Base-by-base conservation (phyloP, 2,888 invertebrate genomes). In the Cheilosia scutellata region DNA sequence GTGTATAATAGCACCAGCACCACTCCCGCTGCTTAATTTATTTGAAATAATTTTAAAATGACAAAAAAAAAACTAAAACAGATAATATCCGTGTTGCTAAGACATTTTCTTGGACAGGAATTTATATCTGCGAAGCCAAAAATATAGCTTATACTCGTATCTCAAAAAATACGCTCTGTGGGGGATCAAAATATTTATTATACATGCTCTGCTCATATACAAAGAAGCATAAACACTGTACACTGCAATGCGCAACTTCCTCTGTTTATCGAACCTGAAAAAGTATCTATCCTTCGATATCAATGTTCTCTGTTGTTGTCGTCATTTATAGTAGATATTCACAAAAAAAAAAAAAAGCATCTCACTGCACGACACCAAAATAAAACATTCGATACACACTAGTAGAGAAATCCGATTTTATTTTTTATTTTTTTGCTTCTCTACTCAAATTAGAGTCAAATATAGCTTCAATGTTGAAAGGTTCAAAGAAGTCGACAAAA, bases 261-360 rank as follows among this genome's bases (percentile, higher is more conserved):
- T 74, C 62, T 74, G 68, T 82, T 82, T 74, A 77, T 82, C 86
- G 86, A 82, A 77, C 31, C 72, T 76, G 82, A 77, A 86, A 82
- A 82, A 77, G 68, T 72, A 77, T 96, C 95, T 90, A 95, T 95
- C 33, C 37, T 68, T 70, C 58, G 75, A 79, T 70, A 80, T 75
- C 65, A 79, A 53, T 40, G 40, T 44, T 75, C 42, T 55, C 51
- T 44, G 77, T 76, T 42, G 65, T 60, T 57, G 63, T 49, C 33
- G 57, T 51, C 74, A 60, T 77, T 37, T 31, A 63, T 27, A 31
- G 47, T 40, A 27, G 20, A 2, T n/a, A 74, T 72, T 20, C 51
- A 65, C 9, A 70, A 57, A 49, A 51, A 62, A 33, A 74, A n/a
- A 20, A 60, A 66, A 42, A 55, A 53, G 62, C 42, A 62, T 78